These are phyloP conservation scores for Cebidichthys violaceus DNA, from an alignment of 2,113 vertebrate species.

Conservation along the genomic window DNA sequence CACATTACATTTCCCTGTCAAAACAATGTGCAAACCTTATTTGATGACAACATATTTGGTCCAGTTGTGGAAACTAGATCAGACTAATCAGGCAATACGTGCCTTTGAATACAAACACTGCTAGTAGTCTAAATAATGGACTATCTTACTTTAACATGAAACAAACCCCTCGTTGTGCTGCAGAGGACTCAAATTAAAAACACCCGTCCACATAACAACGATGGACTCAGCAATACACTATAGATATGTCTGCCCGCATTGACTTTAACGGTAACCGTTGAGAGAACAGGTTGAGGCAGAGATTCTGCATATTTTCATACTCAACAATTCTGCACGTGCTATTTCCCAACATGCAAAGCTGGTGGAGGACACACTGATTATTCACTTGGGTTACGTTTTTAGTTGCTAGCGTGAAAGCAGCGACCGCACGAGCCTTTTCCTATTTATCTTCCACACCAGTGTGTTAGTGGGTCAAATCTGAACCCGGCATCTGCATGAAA, in stretches of 20 bases:
- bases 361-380: not conserved
- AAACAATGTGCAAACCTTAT: slow-evolving; percentile 6
- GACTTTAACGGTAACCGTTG: not conserved
- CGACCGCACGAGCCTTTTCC: not conserved
- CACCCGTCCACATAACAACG: not conserved
- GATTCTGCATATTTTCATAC: not conserved
- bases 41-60: slow-evolving; percentile 15
- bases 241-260: not conserved
- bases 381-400: slow-evolving; percentile 1
- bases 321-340: slow-evolving; percentile 40
- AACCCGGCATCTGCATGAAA: slow-evolving; percentile 31
- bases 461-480: slow-evolving; percentile 46
- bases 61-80: not conserved
- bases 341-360: not conserved
- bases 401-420: not conserved
- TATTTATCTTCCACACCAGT: slow-evolving; percentile 12
- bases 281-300: no score
- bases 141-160: not conserved
- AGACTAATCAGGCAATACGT: not conserved
- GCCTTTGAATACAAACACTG: not conserved
- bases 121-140: not conserved
- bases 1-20: not conserved
- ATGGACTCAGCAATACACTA: not conserved
- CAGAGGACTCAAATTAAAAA: not conserved
- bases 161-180: not conserved